A percentile compares a stretch with the other conserved stretches of the same genome.
phyloP scores from a whole-genome alignment of 2,113 vertebrate genomes.

The Myxocyprinus asiaticus region DNA sequence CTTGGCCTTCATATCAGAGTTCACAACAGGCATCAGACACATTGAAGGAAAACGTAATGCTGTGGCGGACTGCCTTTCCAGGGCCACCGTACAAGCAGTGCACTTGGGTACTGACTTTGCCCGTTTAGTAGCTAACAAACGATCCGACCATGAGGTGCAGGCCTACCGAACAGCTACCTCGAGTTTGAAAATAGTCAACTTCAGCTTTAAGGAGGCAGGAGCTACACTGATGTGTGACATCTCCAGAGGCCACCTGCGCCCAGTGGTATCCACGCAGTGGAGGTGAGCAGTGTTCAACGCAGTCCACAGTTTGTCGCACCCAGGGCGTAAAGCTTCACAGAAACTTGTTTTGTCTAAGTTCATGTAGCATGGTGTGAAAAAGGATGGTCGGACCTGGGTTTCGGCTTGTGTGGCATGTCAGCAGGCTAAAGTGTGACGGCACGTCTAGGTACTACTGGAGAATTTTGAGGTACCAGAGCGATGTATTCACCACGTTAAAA shows the following conservation, averaged over 20 bases:
- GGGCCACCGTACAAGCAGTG: not conserved
- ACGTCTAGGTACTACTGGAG: not conserved
- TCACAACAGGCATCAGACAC: too few relatives aligned
- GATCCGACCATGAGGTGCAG: not conserved
- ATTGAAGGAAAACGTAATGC: too few relatives aligned
- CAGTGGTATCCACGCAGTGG: not conserved
- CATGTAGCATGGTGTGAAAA: too few relatives aligned
- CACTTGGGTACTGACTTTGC: conserved; percentile 5
- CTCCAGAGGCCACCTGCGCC: conserved; percentile 3
- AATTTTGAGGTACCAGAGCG: not conserved
- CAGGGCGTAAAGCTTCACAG: not conserved
- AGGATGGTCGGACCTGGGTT: not conserved
- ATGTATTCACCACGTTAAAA: too few relatives aligned
- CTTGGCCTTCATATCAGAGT: too few relatives aligned
- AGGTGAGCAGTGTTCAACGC: not conserved
- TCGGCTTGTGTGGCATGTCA: too few relatives aligned
- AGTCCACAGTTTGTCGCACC: not conserved
- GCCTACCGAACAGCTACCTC: not conserved
- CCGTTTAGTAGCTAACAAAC: not conserved
- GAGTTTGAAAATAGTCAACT: not conserved
- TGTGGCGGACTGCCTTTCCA: conserved; percentile 18
- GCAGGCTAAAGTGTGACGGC: too few relatives aligned
- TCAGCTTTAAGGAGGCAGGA: not conserved
- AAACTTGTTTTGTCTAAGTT: too few relatives aligned
- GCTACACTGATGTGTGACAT: too few relatives aligned